Base-by-base conservation (phyloP, 35 echinoderm and acorn worm species). In the Nesometra sesokonis region DNA sequence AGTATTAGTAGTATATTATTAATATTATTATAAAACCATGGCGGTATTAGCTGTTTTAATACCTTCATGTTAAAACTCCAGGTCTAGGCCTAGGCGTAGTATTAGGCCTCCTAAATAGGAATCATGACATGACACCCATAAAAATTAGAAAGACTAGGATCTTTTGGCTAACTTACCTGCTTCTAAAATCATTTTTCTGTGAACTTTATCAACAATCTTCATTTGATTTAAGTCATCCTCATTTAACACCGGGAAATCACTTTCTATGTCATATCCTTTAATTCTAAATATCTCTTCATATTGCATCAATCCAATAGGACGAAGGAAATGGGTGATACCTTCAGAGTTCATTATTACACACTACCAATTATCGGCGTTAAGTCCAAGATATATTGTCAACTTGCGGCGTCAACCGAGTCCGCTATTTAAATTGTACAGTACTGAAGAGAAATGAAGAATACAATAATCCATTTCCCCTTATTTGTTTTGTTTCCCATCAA, bases 241-340 rank as follows among this genome's bases (percentile, higher is more conserved):
- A 52, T 85, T 77, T 36, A 93, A 78, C 0, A 23, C 80, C 47
- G 80, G 78, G 78, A 93, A 87, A 88, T 93, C 92, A 37, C 78
- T 90, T 81, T 93, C 92, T 35, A 87, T 85, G 78, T 93, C 92
- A 37, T 89, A 93, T 79, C 92, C 92, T 86, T 93, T 93, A 47
- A 83, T 93, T 78, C 90, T 85, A 77, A 93, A 93, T 86, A 93
- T 82, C 36, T 87, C 92, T 87, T 78, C 84, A 88, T 90, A 90
- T 79, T 89, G 92, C 80, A 83, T 88, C 82, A 93, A 90, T 81
- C 88, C 92, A 35, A 93, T 79, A 29, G 92, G 92, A 38, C 78
- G 88, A 4, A 93, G 85, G 84, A 93, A 93, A 80, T 89, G 87
- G 32, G 52, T 43, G 39, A 93, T 93, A 77, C 88, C 92, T 37